A percentile compares a stretch with the other conserved stretches of the same genome.
These are phyloP conservation scores for Notothenia rossii DNA, from an alignment of 2,113 vertebrate genomes.

Conservation along the genomic window DNA sequence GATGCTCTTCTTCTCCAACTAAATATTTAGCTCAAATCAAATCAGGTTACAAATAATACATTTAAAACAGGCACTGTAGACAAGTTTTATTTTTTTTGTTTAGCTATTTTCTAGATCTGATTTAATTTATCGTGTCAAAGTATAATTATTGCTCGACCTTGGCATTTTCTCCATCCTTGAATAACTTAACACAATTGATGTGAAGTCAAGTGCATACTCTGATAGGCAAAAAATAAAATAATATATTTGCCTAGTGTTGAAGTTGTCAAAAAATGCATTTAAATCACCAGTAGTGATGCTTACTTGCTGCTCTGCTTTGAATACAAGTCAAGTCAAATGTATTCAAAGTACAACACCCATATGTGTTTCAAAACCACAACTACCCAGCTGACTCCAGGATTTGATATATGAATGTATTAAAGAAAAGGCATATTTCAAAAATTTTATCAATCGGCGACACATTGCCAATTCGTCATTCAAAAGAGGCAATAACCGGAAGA, in stretches of 20 bases:
- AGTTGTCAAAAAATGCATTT: neutral
- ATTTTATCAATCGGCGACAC: neutral
- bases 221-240: neutral
- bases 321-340: slow-evolving; percentile 60
- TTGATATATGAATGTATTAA: too few relatives aligned
- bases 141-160: neutral
- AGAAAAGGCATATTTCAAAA: neutral
- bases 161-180: neutral
- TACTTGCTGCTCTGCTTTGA: slow-evolving; percentile 44
- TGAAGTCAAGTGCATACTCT: neutral
- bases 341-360: slow-evolving; percentile 62
- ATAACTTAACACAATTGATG: neutral
- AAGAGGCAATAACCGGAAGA: too few relatives aligned
- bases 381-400: slow-evolving; percentile 9
- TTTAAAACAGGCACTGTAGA: neutral
- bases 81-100: neutral
- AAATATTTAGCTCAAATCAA: neutral
- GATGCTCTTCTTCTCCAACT: neutral
- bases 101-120: too few relatives aligned
- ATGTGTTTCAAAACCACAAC: slow-evolving; percentile 10
- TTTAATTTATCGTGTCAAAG: neutral
- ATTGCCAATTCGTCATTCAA: neutral
- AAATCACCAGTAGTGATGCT: slow-evolving; percentile 8
- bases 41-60: neutral
- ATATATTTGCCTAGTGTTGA: slow-evolving; percentile 11